Percentiles rank a stretch among this genome's conserved stretches.
These are phyloP conservation scores for Colius striatus DNA, from an alignment of 2,113 vertebrate genomes.

Conservation along the genomic window DNA sequence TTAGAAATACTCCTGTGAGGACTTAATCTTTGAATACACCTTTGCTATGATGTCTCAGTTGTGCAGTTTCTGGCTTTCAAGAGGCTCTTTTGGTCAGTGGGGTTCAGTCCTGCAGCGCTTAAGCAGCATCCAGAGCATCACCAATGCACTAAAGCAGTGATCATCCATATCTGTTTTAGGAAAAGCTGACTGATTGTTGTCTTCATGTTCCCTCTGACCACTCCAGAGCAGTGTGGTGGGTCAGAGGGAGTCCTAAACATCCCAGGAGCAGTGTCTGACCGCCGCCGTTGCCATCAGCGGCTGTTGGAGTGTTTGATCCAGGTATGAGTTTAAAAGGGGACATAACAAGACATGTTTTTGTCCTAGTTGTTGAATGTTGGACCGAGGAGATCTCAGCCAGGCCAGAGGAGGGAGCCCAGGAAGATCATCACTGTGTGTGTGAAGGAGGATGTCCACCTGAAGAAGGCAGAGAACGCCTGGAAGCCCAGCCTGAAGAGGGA, in stretches of 20 bases:
- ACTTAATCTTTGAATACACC: not conserved
- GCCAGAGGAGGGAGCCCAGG: conserved; percentile 87
- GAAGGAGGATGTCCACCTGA: conserved; percentile 91
- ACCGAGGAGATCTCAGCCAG: conserved; percentile 79
- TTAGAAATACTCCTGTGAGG: not conserved
- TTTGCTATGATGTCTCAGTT: not conserved
- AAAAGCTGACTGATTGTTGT: not conserved
- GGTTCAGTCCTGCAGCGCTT: not conserved
- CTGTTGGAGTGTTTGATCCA: not conserved
- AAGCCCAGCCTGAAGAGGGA: conserved; percentile 91
- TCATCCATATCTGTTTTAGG: fast-evolving
- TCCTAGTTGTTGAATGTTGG: conserved; percentile 88
- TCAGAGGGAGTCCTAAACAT: not conserved
- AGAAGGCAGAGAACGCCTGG: conserved; percentile 95
- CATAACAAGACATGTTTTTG: conserved; percentile 63
- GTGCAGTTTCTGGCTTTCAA: not conserved
- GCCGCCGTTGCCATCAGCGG: not conserved
- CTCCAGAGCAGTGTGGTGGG: not conserved
- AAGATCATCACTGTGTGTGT: conserved; percentile 96
- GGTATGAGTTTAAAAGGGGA: not conserved
- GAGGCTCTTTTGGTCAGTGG: fast-evolving
- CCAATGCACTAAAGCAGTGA: fast-evolving
- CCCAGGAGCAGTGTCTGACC: not conserved
- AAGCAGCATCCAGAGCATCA: fast-evolving
- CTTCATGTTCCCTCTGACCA: not conserved